A percentile compares a stretch with the other conserved stretches of the same genome.
Conservation (phyloP, 2,888 invertebrate species). For the Lasioglossum leucozonium region DNA sequence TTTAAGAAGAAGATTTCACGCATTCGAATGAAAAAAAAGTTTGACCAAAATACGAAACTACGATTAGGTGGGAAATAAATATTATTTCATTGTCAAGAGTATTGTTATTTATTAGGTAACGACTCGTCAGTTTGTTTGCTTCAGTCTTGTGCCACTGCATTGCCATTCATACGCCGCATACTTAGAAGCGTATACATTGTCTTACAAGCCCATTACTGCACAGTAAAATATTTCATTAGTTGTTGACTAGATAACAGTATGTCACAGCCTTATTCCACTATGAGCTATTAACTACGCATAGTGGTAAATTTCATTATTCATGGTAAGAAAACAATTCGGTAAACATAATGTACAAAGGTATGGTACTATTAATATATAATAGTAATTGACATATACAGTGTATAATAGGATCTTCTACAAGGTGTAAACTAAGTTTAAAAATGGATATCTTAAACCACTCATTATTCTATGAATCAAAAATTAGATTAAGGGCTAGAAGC, state of each 20-base stretch:
- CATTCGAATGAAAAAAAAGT: neutral
- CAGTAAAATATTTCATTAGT: conserved; percentile 58
- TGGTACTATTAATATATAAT: conserved; percentile 37
- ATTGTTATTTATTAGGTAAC: conserved; percentile 68
- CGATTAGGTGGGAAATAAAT: conserved; percentile 61
- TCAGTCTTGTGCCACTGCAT: conserved; percentile 71
- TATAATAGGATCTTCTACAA: conserved; percentile 30
- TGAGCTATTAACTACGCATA: conserved; percentile 60
- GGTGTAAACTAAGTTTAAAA: conserved; percentile 47
- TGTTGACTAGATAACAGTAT: conserved; percentile 70
- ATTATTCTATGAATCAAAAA: conserved; percentile 40
- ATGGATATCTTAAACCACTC: conserved; percentile 39
- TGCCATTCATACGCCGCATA: conserved; percentile 64
- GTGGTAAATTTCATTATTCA: conserved; percentile 49
- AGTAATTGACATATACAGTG: conserved; percentile 47
- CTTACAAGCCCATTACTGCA: conserved; percentile 66
- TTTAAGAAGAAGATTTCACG: neutral
- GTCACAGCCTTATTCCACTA: conserved; percentile 75
- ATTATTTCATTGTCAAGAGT: conserved; percentile 59
- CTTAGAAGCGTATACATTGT: conserved; percentile 67
- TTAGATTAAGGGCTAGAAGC: conserved; percentile 74
- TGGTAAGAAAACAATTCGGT: conserved; percentile 49
- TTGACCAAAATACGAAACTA: conserved; percentile 3
- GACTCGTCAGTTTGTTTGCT: conserved; percentile 62
- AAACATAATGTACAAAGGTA: conserved; percentile 66